Percentiles rank a stretch among this genome's conserved stretches.
Evolutionary conservation across 2,888 invertebrate species (phyloP).

Genomic region (Xylophagus ater): DNA sequence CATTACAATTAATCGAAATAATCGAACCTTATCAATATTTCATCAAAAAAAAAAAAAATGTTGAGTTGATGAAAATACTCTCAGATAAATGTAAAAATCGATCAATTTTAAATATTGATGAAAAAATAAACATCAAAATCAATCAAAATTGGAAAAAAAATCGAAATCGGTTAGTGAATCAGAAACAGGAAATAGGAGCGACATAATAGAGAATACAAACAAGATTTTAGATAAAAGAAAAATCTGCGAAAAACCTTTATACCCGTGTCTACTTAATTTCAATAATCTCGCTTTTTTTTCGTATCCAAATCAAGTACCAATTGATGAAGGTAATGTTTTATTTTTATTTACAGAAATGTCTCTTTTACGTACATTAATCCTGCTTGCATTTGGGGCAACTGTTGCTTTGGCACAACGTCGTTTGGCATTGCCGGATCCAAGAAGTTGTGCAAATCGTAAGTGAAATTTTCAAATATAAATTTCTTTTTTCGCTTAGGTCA

Average conservation of each 20-base stretch:
- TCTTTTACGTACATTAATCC: constrained; percentile 38
- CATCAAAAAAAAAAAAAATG: constrained; percentile 7
- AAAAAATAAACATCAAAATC: neutral
- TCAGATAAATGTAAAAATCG: constrained; percentile 1
- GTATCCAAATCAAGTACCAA: neutral
- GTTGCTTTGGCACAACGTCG: constrained; percentile 68
- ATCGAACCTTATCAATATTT: constrained; percentile 13
- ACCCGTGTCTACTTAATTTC: neutral
- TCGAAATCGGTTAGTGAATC: neutral
- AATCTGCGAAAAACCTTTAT: neutral
- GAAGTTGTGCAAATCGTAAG: constrained; percentile 82
- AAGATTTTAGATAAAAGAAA: neutral
- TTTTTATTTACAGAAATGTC: too few species aligned
- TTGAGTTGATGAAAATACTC: too few species aligned
- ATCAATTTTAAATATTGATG: neutral
- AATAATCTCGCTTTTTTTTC: neutral
- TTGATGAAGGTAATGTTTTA: neutral
- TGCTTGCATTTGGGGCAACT: constrained; percentile 54
- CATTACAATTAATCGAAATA: constrained; percentile 13
- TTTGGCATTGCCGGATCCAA: constrained; percentile 75
- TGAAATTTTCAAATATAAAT: constrained; percentile 23
- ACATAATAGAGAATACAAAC: neutral
- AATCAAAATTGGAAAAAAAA: neutral
- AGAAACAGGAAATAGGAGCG: constrained; percentile 7
- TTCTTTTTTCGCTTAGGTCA: too few species aligned